Percentiles rank a stretch among this genome's conserved stretches.
phyloP scores from a whole-genome alignment of 2,888 invertebrate species.

The Drosophila paramelanica region DNA sequence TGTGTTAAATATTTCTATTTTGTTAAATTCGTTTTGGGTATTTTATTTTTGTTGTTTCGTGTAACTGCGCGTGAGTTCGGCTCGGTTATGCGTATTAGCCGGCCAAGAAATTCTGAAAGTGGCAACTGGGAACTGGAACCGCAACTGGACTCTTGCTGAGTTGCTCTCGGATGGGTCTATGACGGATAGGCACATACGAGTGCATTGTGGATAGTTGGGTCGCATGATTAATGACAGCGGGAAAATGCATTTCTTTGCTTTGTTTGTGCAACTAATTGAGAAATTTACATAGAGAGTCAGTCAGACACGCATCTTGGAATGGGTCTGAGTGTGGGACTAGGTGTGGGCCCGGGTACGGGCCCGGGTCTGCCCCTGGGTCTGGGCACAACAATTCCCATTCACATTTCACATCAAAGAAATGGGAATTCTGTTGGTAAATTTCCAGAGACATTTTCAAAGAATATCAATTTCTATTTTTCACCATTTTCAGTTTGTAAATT shows the following conservation, averaged over 20 bases:
- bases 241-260: constrained; percentile 54
- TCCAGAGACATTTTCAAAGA: constrained; percentile 53
- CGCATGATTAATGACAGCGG: constrained; percentile 55
- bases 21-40: not conserved
- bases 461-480: constrained; percentile 48
- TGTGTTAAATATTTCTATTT: constrained; percentile 2
- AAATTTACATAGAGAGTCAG: constrained; percentile 62
- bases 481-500: constrained; percentile 32
- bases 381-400: constrained; percentile 22
- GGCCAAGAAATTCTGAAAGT: constrained; percentile 33
- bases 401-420: constrained; percentile 25
- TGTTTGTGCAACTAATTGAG: constrained; percentile 74
- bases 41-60: not conserved
- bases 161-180: constrained; percentile 27
- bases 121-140: constrained; percentile 15
- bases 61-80: constrained; percentile 28
- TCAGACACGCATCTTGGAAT: constrained; percentile 16
- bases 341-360: not conserved
- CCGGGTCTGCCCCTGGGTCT: constrained; percentile 8
- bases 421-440: constrained; percentile 51
- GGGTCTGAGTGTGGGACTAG: constrained; percentile 11
- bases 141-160: constrained; percentile 64
- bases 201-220: constrained; percentile 27
- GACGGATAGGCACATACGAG: constrained; percentile 21
- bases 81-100: constrained; percentile 28